Base-by-base conservation (phyloP, 2,888 invertebrate genomes). In the Caradrina kadenii region DNA sequence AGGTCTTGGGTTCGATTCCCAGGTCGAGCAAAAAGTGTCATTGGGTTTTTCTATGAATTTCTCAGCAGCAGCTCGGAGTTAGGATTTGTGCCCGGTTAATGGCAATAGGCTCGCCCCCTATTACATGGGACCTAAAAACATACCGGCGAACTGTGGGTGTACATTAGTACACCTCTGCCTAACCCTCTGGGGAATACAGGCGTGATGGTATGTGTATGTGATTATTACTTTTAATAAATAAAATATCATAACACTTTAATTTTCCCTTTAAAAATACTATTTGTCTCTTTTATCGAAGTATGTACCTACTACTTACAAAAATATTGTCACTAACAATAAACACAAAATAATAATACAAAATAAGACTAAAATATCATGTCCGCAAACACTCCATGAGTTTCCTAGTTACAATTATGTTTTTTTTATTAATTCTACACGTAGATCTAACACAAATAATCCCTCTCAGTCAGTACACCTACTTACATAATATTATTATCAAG, bases 401-500 rank as follows among this genome's bases (percentile, higher is more conserved):
- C 21, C 39, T 21, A 17, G 42, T 42, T n/a, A 19, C 7, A 17
- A 0, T 48, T 6, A 19, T 19, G 11, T 49, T 48, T 42, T 48
- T 21, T 55, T 42, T 19, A 31, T 19, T n/a, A 19, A 5, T 45
- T 11, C 42, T 10, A 15, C 15, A 42, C 0, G 4, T 13, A n/a
- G 8, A 21, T 22, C 15, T 10, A n/a, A 54, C n/a, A 39, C 22
- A 15, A 49, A 3, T 19, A 35, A 45, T 49, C 0, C 1, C 35
- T 49, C 48, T 11, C 10, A 75, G 31, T 49, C 21, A 19, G 11
- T 61, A 53, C 3, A 15, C 48, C 22, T 56, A 49, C 6, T 48
- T 58, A 0, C 4, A 6, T 17, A 19, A 4, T 17, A 3, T 63
- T 39, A 13, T 21, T 31, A n/a, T 88, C 74, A 88, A 63, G 79